phyloP scores from a whole-genome alignment of 2,797 vertebrate genomes.

The Lutjanus argentimaculatus region DNA sequence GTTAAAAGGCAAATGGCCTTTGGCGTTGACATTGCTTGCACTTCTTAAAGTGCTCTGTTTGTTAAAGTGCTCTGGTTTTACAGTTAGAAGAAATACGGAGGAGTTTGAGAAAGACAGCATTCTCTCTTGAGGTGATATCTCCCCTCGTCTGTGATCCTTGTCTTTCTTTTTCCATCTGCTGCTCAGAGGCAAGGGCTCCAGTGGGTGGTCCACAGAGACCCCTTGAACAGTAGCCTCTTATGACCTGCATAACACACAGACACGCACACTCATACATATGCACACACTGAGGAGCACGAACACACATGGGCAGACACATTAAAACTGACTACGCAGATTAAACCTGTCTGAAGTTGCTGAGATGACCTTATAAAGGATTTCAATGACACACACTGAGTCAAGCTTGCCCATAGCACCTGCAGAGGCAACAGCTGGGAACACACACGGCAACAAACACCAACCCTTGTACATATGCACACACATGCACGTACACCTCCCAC shows the following conservation, averaged over 20 bases:
- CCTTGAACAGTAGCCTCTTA: slow-evolving; percentile 50
- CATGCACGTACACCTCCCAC: slow-evolving; percentile 57
- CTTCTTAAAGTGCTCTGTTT: slow-evolving; percentile 51
- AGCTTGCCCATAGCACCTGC: slow-evolving; percentile 64
- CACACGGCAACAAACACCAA: slow-evolving; percentile 53
- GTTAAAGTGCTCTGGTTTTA: slow-evolving; percentile 71
- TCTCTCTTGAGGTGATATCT: slow-evolving; percentile 50
- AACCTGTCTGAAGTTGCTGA: slow-evolving; percentile 36
- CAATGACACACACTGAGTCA: slow-evolving; percentile 50
- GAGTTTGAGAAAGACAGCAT: slow-evolving; percentile 42
- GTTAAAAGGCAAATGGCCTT: slow-evolving; percentile 57
- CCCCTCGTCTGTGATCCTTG: slow-evolving; percentile 33
- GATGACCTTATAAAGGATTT: slow-evolving; percentile 52
- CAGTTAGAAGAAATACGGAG: slow-evolving; percentile 49
- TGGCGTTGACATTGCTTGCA: slow-evolving; percentile 48
- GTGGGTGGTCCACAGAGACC: slow-evolving; percentile 80
- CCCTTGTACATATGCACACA: slow-evolving; percentile 37
- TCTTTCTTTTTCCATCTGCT: slow-evolving; percentile 76
- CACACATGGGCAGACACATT: slow-evolving; percentile 16
- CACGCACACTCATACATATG: neutral
- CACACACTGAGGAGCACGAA: slow-evolving; percentile 14
- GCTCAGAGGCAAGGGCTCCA: slow-evolving; percentile 58
- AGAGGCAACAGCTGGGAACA: slow-evolving; percentile 79
- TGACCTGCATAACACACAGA: slow-evolving; percentile 38
- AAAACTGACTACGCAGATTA: slow-evolving; percentile 29